phyloP scores from a whole-genome alignment of 2,888 invertebrate species.

The Ametastegia equiseti region DNA sequence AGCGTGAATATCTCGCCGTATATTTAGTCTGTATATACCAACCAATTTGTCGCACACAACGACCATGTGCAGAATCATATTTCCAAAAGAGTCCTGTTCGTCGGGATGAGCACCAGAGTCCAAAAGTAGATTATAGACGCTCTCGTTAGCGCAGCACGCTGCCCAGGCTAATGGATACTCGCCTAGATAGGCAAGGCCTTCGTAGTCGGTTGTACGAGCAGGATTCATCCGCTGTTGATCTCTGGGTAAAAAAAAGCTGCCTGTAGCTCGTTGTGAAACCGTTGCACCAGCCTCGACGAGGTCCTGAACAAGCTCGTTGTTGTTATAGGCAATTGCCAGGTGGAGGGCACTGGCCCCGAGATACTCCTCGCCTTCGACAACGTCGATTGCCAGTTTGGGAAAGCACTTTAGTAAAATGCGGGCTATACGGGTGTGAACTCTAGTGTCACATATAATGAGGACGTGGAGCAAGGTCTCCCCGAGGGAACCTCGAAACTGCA shows the following conservation, averaged over 20 bases:
- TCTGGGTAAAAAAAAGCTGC: constrained; percentile 96
- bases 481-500: constrained; percentile 96
- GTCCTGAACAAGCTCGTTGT: constrained; percentile 96
- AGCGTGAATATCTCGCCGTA: not conserved
- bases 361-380: constrained; percentile 98
- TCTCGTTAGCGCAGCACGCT: constrained; percentile 97
- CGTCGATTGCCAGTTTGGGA: constrained; percentile 91
- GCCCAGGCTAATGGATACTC: constrained; percentile 99
- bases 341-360: constrained; percentile 97
- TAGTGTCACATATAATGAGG: constrained; percentile 95
- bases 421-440: constrained; percentile 90
- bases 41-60: constrained; percentile 98
- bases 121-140: constrained; percentile 95
- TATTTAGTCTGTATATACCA: constrained; percentile 69
- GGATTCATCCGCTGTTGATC: constrained; percentile 93
- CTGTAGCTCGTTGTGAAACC: constrained; percentile 95
- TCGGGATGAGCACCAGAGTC: constrained; percentile 97
- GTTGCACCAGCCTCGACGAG: constrained; percentile 95
- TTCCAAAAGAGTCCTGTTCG: constrained; percentile 97
- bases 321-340: constrained; percentile 96
- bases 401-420: constrained; percentile 93
- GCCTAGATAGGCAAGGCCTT: constrained; percentile 97
- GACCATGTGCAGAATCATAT: constrained; percentile 99
- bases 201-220: constrained; percentile 92
- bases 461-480: constrained; percentile 97